phyloP scores from a whole-genome alignment of 2,888 invertebrate species.

The Ormia ochracea region DNA sequence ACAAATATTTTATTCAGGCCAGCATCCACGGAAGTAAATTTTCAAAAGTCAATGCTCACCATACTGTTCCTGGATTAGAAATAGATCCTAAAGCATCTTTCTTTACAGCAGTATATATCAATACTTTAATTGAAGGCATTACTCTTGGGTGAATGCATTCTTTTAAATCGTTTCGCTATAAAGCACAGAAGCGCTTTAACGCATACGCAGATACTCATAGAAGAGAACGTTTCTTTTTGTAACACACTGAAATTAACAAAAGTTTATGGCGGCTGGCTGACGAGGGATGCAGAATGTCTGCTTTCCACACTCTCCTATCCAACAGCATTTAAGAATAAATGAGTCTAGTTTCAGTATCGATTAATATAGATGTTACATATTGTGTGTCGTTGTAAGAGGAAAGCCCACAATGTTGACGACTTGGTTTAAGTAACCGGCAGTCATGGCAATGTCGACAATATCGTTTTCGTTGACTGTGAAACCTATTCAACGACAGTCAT shows the following conservation, averaged over 20 bases:
- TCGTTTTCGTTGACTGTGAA: conserved; percentile 22
- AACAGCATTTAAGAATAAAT: conserved; percentile 22
- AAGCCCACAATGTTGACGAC: conserved; percentile 57
- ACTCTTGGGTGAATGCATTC: background rate
- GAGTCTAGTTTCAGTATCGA: conserved; percentile 54
- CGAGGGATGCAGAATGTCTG: background rate
- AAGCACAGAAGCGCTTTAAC: background rate
- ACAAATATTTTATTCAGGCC: no score
- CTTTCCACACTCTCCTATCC: background rate
- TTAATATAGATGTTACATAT: conserved; percentile 59
- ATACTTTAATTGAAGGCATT: background rate
- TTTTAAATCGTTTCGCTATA: background rate
- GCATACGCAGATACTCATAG: background rate
- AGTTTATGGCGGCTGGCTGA: background rate
- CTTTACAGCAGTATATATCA: no score
- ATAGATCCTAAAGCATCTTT: no score
- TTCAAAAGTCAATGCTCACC: no score
- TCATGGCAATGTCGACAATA: conserved; percentile 26
- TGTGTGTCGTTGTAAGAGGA: conserved; percentile 38
- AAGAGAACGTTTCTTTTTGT: no score
- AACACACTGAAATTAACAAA: background rate
- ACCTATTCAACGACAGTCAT: conserved; percentile 51
- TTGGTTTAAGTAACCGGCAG: conserved; percentile 50
- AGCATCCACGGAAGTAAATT: no score
- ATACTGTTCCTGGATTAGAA: no score